Base-by-base conservation (phyloP, 1,140 invertebrate species). In the Micrasema longulum region DNA sequence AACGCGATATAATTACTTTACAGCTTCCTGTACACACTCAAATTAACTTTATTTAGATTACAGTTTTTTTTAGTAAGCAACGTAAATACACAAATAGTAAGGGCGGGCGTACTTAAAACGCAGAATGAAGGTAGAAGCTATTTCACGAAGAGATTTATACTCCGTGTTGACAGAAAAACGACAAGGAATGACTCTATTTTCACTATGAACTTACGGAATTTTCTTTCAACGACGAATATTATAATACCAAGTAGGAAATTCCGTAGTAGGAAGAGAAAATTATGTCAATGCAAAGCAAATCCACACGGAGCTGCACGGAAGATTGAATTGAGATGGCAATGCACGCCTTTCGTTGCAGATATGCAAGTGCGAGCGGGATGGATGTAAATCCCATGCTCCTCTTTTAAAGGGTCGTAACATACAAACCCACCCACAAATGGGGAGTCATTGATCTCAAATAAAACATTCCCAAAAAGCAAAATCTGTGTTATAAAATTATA, bases 391-490 rank as follows among this genome's bases (percentile, higher is more conserved):
- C 23, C 53, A 38, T 62, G 52, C 41, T 47, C 31, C 55, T 47
- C 47, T 38, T 26, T 36, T 11, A 48, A 69, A 26, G 36, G 55
- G 43, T 55, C 53, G 67, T 57, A 69, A 48, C 53, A 69, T 35
- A 67, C 66, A 68, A 68, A 69, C 67, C 67, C 67, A 69, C 67
- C 67, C 67, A 69, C 67, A 62, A 53, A 45, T 16, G 36, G 38
- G 66, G 35, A 69, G 67, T 69, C 67, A 69, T 69, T 69, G 67
- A 69, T 69, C 67, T 69, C 67, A 14, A 47, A 69, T 60, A 35
- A 69, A 69, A 69, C 43, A 69, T 41, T 11, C 22, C 35, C 12
- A 31, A 26, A 47, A 64, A 23, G 20, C 14, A 3, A 64, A 31
- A 0, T 47, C 16, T 11, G 26, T 7, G 38, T 26, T 23, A 47